Evolutionary conservation across 2,888 invertebrate species (phyloP).

Genomic region (Chesias legatella): DNA sequence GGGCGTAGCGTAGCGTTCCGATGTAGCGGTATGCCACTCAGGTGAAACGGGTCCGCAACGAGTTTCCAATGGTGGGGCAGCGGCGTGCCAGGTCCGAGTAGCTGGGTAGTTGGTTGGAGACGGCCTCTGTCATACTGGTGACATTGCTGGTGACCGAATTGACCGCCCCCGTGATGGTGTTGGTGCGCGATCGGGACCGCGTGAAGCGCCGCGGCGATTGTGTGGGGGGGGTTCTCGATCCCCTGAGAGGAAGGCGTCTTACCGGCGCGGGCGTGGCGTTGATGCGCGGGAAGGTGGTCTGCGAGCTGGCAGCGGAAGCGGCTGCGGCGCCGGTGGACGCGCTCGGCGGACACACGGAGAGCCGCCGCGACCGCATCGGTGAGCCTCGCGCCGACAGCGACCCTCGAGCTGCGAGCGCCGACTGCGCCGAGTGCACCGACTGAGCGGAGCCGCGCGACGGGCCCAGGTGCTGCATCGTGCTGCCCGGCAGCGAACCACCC

Average conservation of each 20-base stretch:
- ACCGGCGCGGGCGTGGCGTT: conserved; percentile 94
- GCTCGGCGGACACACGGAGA: conserved; percentile 81
- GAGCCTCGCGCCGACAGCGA: conserved; percentile 80
- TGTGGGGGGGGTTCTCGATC: conserved; percentile 81
- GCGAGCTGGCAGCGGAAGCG: conserved; percentile 31
- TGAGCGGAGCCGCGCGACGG: conserved; percentile 68
- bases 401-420: conserved; percentile 10
- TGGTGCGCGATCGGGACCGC: conserved; percentile 75
- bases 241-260: conserved; percentile 84
- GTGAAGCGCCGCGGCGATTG: conserved; percentile 69
- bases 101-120: too few relatives aligned
- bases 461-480: conserved; percentile 91
- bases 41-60: too few relatives aligned
- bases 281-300: conserved; percentile 9
- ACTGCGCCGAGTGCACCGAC: conserved; percentile 16
- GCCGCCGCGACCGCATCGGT: conserved; percentile 74
- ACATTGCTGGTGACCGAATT: background rate
- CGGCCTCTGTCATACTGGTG: background rate
- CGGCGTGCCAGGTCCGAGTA: conserved; percentile 25
- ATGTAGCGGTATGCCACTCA: too few relatives aligned
- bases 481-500: conserved; percentile 95
- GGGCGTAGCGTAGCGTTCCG: too few relatives aligned
- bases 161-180: conserved; percentile 21
- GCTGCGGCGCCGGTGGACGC: conserved; percentile 17
- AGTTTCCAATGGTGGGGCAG: too few relatives aligned